Percentiles rank a stretch among this genome's conserved stretches.
phyloP scores from a whole-genome alignment of 2,113 vertebrate species.

The Mobula hypostoma region DNA sequence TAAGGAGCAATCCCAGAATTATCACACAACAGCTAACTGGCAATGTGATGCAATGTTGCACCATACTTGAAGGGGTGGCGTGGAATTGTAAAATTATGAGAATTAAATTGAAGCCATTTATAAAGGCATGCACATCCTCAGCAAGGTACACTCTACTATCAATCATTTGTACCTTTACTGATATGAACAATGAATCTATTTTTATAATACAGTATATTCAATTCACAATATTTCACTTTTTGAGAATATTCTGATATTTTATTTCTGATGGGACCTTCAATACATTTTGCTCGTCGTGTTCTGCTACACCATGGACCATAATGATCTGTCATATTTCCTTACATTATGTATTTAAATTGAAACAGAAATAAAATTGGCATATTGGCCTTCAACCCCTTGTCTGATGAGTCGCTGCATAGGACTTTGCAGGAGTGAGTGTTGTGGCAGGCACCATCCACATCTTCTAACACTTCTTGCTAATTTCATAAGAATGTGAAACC shows the following conservation, averaged over 20 bases:
- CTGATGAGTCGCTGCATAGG: neutral
- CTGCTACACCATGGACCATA: neutral
- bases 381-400: neutral
- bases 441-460: neutral
- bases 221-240: neutral
- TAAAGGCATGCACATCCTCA: neutral
- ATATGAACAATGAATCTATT: neutral
- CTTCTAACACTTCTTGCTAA: neutral
- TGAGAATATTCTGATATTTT: neutral
- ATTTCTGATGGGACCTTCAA: neutral
- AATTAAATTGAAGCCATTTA: neutral
- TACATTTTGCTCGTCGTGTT: neutral
- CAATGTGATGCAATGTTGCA: neutral
- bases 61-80: neutral
- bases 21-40: neutral
- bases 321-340: neutral
- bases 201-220: neutral
- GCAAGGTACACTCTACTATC: neutral
- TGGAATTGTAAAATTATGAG: neutral
- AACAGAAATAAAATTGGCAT: too few species aligned
- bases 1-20: neutral
- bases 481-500: neutral
- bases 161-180: neutral
- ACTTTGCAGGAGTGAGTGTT: neutral
- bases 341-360: neutral